A percentile compares a stretch with the other conserved stretches of the same genome.
These are phyloP conservation scores for Eubasilissa regina DNA, from an alignment of 1,140 invertebrate genomes.

Conservation along the genomic window DNA sequence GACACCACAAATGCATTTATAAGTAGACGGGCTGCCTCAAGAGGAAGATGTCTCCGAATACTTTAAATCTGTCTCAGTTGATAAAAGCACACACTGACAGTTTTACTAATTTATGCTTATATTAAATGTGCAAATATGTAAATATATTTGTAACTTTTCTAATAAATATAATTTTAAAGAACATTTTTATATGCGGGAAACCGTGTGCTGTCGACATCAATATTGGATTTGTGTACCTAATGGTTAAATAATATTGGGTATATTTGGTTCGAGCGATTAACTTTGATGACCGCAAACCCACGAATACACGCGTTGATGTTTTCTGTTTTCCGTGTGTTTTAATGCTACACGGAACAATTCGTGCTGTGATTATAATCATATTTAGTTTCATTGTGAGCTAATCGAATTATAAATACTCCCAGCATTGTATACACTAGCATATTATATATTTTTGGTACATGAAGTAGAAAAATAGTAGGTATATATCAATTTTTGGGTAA, in stretches of 20 bases:
- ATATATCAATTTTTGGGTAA: neutral
- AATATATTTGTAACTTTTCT: too few relatives aligned
- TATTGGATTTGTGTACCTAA: neutral
- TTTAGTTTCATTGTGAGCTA: conserved; percentile 25
- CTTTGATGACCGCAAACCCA: neutral
- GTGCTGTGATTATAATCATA: conserved; percentile 35
- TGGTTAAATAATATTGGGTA: conserved; percentile 26
- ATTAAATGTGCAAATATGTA: too few relatives aligned
- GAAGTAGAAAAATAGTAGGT: too few relatives aligned
- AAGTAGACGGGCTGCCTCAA: too few relatives aligned
- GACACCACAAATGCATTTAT: too few relatives aligned
- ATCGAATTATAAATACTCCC: conserved; percentile 33
- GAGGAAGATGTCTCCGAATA: too few relatives aligned
- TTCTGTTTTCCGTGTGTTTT: conserved; percentile 4
- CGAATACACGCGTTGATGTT: conserved; percentile 17
- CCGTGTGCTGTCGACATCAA: too few relatives aligned
- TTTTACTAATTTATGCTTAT: too few relatives aligned
- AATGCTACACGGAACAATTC: neutral
- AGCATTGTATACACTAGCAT: neutral
- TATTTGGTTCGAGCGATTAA: neutral
- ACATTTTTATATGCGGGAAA: too few relatives aligned
- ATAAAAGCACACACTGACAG: too few relatives aligned
- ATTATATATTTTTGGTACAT: neutral
- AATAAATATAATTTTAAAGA: too few relatives aligned
- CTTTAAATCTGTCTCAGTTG: too few relatives aligned